Evolutionary conservation across 2,888 invertebrate species (phyloP).

Genomic region (Seira ritae): DNA sequence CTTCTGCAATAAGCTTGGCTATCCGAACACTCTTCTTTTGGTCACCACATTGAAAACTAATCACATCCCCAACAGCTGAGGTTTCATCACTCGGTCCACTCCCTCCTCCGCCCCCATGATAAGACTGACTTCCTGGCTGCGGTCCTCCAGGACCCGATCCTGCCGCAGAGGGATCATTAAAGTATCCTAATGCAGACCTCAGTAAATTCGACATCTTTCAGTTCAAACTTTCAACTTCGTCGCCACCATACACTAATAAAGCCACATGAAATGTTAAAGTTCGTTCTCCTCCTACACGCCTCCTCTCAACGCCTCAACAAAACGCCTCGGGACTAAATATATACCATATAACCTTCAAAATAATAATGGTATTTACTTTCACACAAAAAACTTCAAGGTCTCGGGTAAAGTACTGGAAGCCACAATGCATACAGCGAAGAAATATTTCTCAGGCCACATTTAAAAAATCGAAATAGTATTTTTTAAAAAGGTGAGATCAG

Average conservation of each 20-base stretch:
- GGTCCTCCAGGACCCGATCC: background rate
- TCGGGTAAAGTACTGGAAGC: too few relatives aligned
- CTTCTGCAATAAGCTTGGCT: slow-evolving; percentile 68
- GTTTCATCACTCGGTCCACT: slow-evolving; percentile 35
- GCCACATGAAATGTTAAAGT: background rate
- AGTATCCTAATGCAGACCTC: slow-evolving; percentile 67
- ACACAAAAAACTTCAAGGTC: too few relatives aligned
- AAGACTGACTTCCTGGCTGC: slow-evolving; percentile 8
- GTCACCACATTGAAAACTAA: slow-evolving; percentile 52
- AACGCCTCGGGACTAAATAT: too few relatives aligned
- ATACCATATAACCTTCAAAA: too few relatives aligned
- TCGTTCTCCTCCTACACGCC: too few relatives aligned
- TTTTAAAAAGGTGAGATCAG: too few relatives aligned
- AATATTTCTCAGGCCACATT: too few relatives aligned
- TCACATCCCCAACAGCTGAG: slow-evolving; percentile 57
- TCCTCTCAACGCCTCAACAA: too few relatives aligned
- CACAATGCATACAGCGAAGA: too few relatives aligned
- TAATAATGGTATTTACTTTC: too few relatives aligned
- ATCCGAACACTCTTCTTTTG: slow-evolving; percentile 60
- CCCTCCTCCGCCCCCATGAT: slow-evolving; percentile 12
- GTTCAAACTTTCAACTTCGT: background rate
- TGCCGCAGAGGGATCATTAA: slow-evolving; percentile 49
- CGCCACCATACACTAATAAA: too few relatives aligned
- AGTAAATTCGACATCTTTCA: slow-evolving; percentile 68
- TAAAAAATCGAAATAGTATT: too few relatives aligned